Conservation (phyloP, 2,113 vertebrate species). For the Daubentonia madagascariensis region DNA sequence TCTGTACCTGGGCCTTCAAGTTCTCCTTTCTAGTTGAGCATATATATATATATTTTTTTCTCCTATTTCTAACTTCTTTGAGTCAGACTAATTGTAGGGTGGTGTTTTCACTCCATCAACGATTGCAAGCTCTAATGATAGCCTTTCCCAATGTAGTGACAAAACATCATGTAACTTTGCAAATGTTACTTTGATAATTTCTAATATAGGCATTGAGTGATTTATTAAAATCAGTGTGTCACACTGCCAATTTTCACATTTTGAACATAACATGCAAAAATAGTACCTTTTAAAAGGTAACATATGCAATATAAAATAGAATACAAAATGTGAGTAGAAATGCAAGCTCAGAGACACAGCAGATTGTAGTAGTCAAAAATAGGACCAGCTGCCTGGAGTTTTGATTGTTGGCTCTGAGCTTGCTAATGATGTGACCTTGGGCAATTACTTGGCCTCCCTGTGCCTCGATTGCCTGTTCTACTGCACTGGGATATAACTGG, state of each 20-base stretch:
- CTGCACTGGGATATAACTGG: not conserved
- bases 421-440: not conserved
- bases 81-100: constrained; percentile 57
- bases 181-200: constrained; percentile 47
- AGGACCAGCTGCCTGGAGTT: not conserved
- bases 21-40: not conserved
- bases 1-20: not conserved
- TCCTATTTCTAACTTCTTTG: constrained; percentile 8
- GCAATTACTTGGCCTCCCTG: not conserved
- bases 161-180: constrained; percentile 39
- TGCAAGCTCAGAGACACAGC: not conserved
- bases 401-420: not conserved
- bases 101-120: not conserved
- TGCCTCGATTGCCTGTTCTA: not conserved
- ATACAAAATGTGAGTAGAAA: not conserved
- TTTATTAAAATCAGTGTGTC: not conserved
- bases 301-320: not conserved
- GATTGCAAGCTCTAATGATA: constrained; percentile 54
- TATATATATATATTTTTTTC: not conserved
- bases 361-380: not conserved
- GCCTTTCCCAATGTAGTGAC: constrained; percentile 50
- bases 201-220: constrained; percentile 16
- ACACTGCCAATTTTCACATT: constrained; percentile 51
- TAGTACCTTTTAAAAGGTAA: constrained; percentile 43
- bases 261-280: constrained; percentile 39